These are phyloP conservation scores for Epinotia demarniana DNA, from an alignment of 2,888 invertebrate genomes.

Conservation along the genomic window DNA sequence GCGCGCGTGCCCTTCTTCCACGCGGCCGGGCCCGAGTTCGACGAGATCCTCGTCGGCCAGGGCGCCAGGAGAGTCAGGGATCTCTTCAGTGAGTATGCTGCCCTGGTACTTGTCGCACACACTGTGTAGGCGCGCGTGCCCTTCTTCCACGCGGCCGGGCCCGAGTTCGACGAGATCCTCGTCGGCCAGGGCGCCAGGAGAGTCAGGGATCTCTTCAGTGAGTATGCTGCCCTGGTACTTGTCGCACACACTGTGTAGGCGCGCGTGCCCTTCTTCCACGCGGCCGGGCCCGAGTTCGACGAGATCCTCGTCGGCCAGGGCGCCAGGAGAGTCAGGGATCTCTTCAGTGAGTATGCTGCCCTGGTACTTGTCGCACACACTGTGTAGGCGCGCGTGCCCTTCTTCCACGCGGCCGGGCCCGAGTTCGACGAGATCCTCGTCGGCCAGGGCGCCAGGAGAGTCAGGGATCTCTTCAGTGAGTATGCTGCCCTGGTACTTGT, in stretches of 20 bases:
- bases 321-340: slow-evolving; percentile 93
- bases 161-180: slow-evolving; percentile 99
- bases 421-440: slow-evolving; percentile 99
- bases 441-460: slow-evolving; percentile 97
- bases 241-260: too few species aligned
- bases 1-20: slow-evolving; percentile 99
- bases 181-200: slow-evolving; percentile 98
- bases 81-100: slow-evolving; percentile 67
- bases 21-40: slow-evolving; percentile 99
- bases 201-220: slow-evolving; percentile 88
- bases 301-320: slow-evolving; percentile 99
- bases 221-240: slow-evolving; percentile 49
- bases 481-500: slow-evolving; percentile 28
- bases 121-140: slow-evolving; percentile 99
- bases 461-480: slow-evolving; percentile 87
- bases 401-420: slow-evolving; percentile 99
- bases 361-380: too few species aligned
- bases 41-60: slow-evolving; percentile 99
- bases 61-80: slow-evolving; percentile 97
- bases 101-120: background rate
- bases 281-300: slow-evolving; percentile 99
- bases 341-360: slow-evolving; percentile 67
- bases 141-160: slow-evolving; percentile 99
- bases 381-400: slow-evolving; percentile 99
- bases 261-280: slow-evolving; percentile 99